Base-by-base conservation (phyloP, 2,113 vertebrate genomes). In the Mixornis gularis region DNA sequence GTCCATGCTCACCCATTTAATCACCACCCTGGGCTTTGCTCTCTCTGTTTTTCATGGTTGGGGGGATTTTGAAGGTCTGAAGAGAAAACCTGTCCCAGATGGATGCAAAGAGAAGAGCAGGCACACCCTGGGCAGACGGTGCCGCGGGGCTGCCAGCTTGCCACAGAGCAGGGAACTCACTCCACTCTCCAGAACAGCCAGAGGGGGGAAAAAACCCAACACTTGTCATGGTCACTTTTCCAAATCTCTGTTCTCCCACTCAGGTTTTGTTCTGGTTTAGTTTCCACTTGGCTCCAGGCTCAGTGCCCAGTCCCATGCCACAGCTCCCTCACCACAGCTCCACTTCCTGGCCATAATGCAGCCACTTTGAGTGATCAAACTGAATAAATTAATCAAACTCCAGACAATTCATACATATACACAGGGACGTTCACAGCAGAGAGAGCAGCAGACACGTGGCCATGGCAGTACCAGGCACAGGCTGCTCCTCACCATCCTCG, bases 311-410 rank as follows among this genome's bases (percentile, higher is more conserved):
- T 58, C 36, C 65, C 51, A 20, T 6, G 0, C 41, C 3, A 2
- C 48, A 27, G 29, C 12, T 65, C 21, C 53, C 73, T 43, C 21
- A 19, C 38, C 65, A 58, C 25, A 34, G 68, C 55, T 87, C 83
- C 71, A 70, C 87, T 73, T 93, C 68, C 48, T 93, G 89, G 78
- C 72, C 56, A 40, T 65, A 87, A 95, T 17, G 20, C 52, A 76
- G 12, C n/a, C 18, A 29, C 19, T 41, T 26, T 4, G 38, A 62
- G 70, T 44, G 52, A 87, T 58, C 71, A 85, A 87, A 93, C 29
- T 24, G 86, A 85, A 56, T 48, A 73, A 87, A 77, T 55, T 38
- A 68, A 69, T 72, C 44, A 27, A 65, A 55, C 1, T 2, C 13
- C 27, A 36, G 38, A 51, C 20, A 79, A 34, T 21, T 63, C n/a